Base-by-base conservation (phyloP, 2,888 invertebrate species). In the Napeogenes inachia region DNA sequence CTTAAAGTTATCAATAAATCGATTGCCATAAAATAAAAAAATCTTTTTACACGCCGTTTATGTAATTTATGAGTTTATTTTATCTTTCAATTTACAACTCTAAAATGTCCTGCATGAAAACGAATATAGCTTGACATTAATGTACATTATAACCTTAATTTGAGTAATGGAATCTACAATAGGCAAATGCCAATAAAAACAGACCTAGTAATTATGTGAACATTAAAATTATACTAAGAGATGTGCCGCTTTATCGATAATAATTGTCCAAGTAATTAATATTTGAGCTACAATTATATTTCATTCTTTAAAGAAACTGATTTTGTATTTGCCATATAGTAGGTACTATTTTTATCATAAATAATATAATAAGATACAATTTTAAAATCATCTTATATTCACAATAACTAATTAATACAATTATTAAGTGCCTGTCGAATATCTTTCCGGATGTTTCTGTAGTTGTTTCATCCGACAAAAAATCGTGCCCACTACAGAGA, bases 21-120 rank as follows among this genome's bases (percentile, higher is more conserved):
- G 67, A 72, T 57, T 69, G 69, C 67, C 73, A 69, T 69, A 72
- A 73, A 73, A 76, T 74, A 78, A 73, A 75, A 74, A 73, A 75
- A 70, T 68, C 61, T 63, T 56, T 66, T 56, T 45, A 30, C 42
- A 53, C 54, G 57, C 54, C 56, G 30, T 45, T 35, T 53, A 50
- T 35, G 56, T 57, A 59, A 65, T 63, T 65, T 65, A 65, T 65
- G 58, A 10, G 42, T 57, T 13, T 59, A 46, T 59, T 38, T 3
- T 12, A 54, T 61, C 21, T 12, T 10, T 46, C 8, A 2, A 60
- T 55, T 59, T 53, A 57, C 4, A 35, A 53, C 45, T 32, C 42
- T 60, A 33, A 12, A 4, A 0, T 0, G 0, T n/a, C 6, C 1
- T 0, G 0, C 1, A 33, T 61, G 59, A 47, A 32, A 56, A 45